Evolutionary conservation across 2,797 vertebrate genomes (phyloP).

Genomic region (Peromyscus attwateri): DNA sequence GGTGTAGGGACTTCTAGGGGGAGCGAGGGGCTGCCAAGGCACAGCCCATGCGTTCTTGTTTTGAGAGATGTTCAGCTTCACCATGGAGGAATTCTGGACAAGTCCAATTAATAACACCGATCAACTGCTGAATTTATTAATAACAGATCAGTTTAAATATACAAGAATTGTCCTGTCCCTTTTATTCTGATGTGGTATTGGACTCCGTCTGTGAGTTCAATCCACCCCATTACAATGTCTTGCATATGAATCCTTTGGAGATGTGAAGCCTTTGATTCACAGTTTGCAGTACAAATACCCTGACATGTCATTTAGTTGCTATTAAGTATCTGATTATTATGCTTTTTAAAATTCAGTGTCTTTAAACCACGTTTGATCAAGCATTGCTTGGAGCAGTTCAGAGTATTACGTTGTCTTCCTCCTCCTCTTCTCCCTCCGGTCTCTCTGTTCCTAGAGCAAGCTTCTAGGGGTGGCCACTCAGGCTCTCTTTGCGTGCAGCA

Average conservation of each 20-base stretch:
- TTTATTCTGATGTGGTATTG: constrained; percentile 45
- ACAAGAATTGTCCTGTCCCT: constrained; percentile 77
- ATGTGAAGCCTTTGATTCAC: constrained; percentile 89
- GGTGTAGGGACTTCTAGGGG: constrained; percentile 79
- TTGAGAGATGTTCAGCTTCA: constrained; percentile 71
- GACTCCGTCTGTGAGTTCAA: constrained; percentile 75
- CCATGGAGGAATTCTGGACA: constrained; percentile 77
- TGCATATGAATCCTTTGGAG: constrained; percentile 84
- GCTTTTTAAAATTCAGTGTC: constrained; percentile 85
- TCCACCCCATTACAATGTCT: constrained; percentile 79
- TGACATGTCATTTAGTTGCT: constrained; percentile 91
- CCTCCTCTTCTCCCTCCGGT: neutral
- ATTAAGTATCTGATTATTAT: constrained; percentile 90
- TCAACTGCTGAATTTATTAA: constrained; percentile 80
- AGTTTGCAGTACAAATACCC: constrained; percentile 92
- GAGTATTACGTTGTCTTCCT: constrained; percentile 81
- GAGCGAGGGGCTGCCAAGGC: constrained; percentile 58
- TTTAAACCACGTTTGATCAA: constrained; percentile 86
- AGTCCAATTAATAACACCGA: constrained; percentile 70
- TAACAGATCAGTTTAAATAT: constrained; percentile 83
- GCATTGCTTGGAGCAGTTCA: constrained; percentile 86
- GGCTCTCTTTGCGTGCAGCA: constrained; percentile 98
- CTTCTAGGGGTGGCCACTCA: constrained; percentile 86
- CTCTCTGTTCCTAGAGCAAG: constrained; percentile 79
- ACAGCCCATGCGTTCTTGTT: constrained; percentile 32